Evolutionary conservation across 2,797 vertebrate genomes (phyloP).

Genomic region (Sphenopsis melanotis): DNA sequence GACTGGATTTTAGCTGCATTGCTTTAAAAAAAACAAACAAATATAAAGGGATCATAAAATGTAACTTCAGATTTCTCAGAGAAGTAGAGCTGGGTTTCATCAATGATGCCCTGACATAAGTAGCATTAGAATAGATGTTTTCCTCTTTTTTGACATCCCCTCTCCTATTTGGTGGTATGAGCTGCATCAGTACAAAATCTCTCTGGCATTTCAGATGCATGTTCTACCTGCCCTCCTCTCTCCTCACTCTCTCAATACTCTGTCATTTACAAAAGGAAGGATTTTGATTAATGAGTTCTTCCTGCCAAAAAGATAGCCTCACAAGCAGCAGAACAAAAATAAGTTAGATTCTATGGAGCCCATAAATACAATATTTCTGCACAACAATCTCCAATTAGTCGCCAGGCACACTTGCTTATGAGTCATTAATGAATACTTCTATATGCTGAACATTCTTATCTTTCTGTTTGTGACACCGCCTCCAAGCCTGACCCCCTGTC

Average conservation of each 20-base stretch:
- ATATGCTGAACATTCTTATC: conserved; percentile 38
- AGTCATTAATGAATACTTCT: conserved; percentile 69
- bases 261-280: conserved; percentile 21
- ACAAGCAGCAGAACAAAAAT: not conserved
- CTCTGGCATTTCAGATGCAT: not conserved
- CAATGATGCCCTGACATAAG: not conserved
- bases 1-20: not conserved
- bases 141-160: not conserved
- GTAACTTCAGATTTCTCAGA: not conserved
- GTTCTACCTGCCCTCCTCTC: conserved; percentile 9
- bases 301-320: conserved; percentile 24
- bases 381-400: conserved; percentile 56
- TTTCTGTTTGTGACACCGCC: conserved; percentile 50
- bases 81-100: not conserved
- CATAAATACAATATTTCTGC: conserved; percentile 34
- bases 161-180: not conserved
- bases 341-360: not conserved
- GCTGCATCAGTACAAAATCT: not conserved
- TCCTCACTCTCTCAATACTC: not conserved
- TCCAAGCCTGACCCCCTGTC: conserved; percentile 44
- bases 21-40: not conserved
- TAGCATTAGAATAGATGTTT: not conserved
- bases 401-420: conserved; percentile 9
- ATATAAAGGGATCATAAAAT: not conserved
- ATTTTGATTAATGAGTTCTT: conserved; percentile 52